Base-by-base conservation (phyloP, 92 coral and sea anemone species). In the Umimayanthus kanabou region DNA sequence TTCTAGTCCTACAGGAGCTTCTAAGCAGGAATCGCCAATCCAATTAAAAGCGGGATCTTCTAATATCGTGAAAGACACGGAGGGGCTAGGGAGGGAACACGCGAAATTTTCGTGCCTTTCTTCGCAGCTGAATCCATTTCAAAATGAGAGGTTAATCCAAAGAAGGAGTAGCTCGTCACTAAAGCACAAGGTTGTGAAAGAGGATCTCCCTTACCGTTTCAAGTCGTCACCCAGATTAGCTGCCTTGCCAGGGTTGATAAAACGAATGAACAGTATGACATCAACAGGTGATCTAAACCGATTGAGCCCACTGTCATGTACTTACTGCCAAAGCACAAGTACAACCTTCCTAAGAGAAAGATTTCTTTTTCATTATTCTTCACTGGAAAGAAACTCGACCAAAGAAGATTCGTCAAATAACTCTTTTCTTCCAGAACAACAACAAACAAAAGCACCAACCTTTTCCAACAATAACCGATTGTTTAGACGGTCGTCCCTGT, bases 311-410 rank as follows among this genome's bases (percentile, higher is more conserved):
- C 10, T 43, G 50, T 37, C n/a, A 8, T 10, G 29, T n/a, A 74
- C 8, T 5, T 20, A 39, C 45, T 22, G 79, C 15, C 26, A 11
- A 39, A 74, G 50, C 29, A 22, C 49, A 39, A 74, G 50, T 74
- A 39, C 50, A 37, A 15, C 79, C 45, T 37, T 39, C 79, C 49
- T 74, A 23, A 39, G 28, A 74, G 15, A 74, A 9, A 74, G 0
- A 14, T 74, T 74, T 74, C 49, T 74, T 2, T 74, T 74, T 39
- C 79, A 74, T 43, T 74, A 74, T 74, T 74, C 50, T 37, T 74
- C 50, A 13, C 11, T 74, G 25, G n/a, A 74, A 5, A 74, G 47
- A n/a, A 74, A 74, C 2, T 74, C 45, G 10, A 8, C 45, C 79
- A 39, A 74, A 37, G 47, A 74, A 37, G 43, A 73, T 73, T 73